Evolutionary conservation across 1,140 invertebrate genomes (phyloP).

Genomic region (Meloidogyne exigua): DNA sequence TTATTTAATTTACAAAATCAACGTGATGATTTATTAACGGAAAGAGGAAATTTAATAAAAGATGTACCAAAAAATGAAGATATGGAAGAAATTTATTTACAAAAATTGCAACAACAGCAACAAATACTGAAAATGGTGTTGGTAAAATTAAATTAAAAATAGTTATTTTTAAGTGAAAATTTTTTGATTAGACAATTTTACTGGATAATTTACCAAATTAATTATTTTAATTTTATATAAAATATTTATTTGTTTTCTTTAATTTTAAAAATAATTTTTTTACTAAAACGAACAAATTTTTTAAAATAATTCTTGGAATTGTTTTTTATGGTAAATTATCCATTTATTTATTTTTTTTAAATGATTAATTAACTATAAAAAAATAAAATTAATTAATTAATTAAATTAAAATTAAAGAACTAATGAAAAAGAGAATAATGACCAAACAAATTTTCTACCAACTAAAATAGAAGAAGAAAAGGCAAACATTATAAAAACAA

Average conservation of each 20-base stretch:
- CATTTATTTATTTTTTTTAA: too few species aligned
- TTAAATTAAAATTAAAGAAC: neutral
- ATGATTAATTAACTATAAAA: too few species aligned
- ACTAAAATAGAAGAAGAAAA: neutral
- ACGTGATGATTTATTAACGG: neutral
- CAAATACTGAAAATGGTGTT: neutral
- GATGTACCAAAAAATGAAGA: neutral
- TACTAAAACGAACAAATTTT: too few species aligned
- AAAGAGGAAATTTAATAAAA: neutral
- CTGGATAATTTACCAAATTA: too few species aligned
- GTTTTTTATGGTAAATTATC: too few species aligned
- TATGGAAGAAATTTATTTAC: conserved; percentile 2
- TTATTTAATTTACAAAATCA: neutral
- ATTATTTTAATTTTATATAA: too few species aligned
- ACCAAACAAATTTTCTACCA: neutral
- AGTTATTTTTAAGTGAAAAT: neutral
- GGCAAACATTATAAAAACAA: neutral
- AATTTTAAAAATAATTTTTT: too few species aligned
- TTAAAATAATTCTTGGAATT: too few species aligned
- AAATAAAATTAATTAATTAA: too few species aligned
- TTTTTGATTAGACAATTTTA: too few species aligned
- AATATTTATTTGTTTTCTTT: too few species aligned
- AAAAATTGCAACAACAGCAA: neutral
- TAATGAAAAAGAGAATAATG: neutral
- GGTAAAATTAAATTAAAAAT: neutral